These are phyloP conservation scores for Phocoena phocoena DNA, from an alignment of 2,113 vertebrate genomes.

Conservation along the genomic window DNA sequence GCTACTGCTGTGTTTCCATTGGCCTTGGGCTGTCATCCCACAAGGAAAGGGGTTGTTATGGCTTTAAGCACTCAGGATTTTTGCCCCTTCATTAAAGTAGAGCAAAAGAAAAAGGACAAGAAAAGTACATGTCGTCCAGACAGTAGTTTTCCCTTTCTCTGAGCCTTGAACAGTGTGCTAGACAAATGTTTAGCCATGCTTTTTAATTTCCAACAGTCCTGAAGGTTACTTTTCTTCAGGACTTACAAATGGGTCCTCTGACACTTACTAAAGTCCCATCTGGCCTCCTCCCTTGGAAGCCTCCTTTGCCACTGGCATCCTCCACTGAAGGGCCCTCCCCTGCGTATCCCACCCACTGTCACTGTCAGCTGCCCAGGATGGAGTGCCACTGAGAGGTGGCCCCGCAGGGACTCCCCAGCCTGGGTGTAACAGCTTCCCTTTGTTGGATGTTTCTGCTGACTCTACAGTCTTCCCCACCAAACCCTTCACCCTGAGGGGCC, in stretches of 20 bases:
- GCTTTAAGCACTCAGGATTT: not conserved
- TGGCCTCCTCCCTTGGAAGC: not conserved
- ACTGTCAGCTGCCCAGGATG: not conserved
- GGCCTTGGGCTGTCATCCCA: not conserved
- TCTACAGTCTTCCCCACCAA: not conserved
- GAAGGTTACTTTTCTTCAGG: not conserved
- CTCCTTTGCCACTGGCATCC: not conserved
- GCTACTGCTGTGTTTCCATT: accelerated
- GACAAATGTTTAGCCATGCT: not conserved
- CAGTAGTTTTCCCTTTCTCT: not conserved
- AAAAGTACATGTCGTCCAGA: not conserved
- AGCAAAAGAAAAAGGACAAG: not conserved
- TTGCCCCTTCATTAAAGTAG: not conserved
- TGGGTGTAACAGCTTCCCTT: not conserved
- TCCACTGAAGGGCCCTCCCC: not conserved
- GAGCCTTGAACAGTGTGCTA: not conserved
- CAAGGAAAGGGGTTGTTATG: not conserved
- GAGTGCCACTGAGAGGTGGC: not conserved
- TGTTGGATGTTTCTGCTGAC: not conserved
- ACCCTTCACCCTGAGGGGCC: not conserved
- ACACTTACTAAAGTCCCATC: not conserved
- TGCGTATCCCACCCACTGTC: accelerated
- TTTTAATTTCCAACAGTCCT: not conserved
- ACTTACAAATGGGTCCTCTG: not conserved
- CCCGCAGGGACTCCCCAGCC: not conserved